Percentiles rank a stretch among this genome's conserved stretches.
Evolutionary conservation across 2,797 vertebrate genomes (phyloP).

Genomic region (Luscinia luscinia): DNA sequence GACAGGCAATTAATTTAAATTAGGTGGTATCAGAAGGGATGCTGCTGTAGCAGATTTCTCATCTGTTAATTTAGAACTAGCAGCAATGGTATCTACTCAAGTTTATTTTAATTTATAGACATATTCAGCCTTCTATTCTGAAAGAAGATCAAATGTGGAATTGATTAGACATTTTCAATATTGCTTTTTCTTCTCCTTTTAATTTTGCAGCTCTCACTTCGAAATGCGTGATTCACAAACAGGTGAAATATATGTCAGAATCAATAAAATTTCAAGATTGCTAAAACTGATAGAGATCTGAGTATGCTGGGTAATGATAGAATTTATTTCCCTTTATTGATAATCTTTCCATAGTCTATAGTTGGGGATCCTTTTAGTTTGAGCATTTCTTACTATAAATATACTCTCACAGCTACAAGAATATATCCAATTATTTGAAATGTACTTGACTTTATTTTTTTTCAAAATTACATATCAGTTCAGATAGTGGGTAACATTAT

Average conservation of each 20-base stretch:
- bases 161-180: neutral
- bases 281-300: neutral
- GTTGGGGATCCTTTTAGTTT: neutral
- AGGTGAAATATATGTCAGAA: neutral
- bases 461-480: neutral
- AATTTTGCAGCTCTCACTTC: neutral
- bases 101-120: constrained; percentile 48
- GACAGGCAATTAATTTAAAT: constrained; percentile 70
- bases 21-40: constrained; percentile 23
- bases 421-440: neutral
- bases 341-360: neutral
- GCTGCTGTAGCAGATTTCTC: constrained; percentile 36
- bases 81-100: neutral
- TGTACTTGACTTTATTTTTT: neutral
- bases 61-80: constrained; percentile 51
- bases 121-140: neutral
- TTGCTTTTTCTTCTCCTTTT: neutral
- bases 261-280: neutral
- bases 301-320: neutral
- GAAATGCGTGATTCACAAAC: neutral
- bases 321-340: neutral
- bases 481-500: neutral
- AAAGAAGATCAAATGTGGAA: neutral
- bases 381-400: neutral
- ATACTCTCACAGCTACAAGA: neutral